These are phyloP conservation scores for Nysson spinosus DNA, from an alignment of 2,888 invertebrate species.

Conservation along the genomic window DNA sequence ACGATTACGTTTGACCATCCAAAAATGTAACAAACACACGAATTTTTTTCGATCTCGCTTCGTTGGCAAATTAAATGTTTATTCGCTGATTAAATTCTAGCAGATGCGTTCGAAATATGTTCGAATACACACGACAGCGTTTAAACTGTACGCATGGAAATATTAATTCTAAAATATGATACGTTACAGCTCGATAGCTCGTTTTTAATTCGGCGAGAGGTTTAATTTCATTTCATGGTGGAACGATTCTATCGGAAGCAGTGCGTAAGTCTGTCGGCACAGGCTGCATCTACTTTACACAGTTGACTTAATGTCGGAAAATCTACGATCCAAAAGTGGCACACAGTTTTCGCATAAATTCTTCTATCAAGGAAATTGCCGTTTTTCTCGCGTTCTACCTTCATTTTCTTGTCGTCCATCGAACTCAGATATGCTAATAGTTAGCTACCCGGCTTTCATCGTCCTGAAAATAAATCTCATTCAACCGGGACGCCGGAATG, in stretches of 20 bases:
- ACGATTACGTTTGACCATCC: too few relatives aligned
- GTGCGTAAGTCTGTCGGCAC: slow-evolving; percentile 16
- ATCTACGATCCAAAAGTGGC: slow-evolving; percentile 12
- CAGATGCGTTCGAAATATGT: too few relatives aligned
- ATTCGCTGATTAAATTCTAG: too few relatives aligned
- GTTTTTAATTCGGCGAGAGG: too few relatives aligned
- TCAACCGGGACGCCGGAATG: slow-evolving; percentile 31
- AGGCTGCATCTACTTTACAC: slow-evolving; percentile 16
- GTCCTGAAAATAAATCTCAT: slow-evolving; percentile 54
- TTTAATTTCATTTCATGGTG: background rate
- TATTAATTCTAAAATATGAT: too few relatives aligned
- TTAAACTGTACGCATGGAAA: too few relatives aligned
- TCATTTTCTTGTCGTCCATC: slow-evolving; percentile 56
- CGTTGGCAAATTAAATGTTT: too few relatives aligned
- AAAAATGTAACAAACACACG: too few relatives aligned
- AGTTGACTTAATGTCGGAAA: slow-evolving; percentile 22
- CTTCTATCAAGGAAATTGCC: slow-evolving; percentile 59
- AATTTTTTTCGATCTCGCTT: too few relatives aligned
- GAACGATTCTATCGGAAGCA: background rate
- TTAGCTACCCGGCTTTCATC: slow-evolving; percentile 47
- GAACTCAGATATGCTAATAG: slow-evolving; percentile 61
- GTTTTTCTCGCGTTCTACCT: slow-evolving; percentile 52
- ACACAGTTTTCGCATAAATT: slow-evolving; percentile 51
- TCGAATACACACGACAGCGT: too few relatives aligned
- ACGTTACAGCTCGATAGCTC: too few relatives aligned